phyloP scores from a whole-genome alignment of 2,888 invertebrate species.

The Pediacus dermestoides region DNA sequence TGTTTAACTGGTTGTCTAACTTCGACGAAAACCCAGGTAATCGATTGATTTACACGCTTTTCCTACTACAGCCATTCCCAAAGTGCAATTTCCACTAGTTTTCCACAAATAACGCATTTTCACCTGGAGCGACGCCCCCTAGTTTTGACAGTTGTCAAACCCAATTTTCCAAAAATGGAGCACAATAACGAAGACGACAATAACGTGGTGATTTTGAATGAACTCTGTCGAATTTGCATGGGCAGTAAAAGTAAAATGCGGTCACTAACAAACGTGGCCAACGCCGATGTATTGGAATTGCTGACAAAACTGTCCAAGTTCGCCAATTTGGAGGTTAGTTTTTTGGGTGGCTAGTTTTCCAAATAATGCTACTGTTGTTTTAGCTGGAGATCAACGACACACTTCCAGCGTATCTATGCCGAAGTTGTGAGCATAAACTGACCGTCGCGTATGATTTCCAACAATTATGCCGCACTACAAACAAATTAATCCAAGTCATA shows the following conservation, averaged over 20 bases:
- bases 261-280: constrained; percentile 1
- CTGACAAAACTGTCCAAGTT: not conserved
- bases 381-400: not conserved
- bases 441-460: not conserved
- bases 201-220: not conserved
- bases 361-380: not conserved
- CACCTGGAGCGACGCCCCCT: too few relatives aligned
- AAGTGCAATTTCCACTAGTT: too few relatives aligned
- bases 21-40: too few relatives aligned
- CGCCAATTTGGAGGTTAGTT: not conserved
- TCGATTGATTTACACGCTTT: too few relatives aligned
- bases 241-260: not conserved
- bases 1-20: too few relatives aligned
- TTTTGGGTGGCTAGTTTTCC: not conserved
- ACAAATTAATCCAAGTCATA: too few relatives aligned
- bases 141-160: too few relatives aligned
- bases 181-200: not conserved
- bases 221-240: not conserved
- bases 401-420: not conserved
- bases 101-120: too few relatives aligned
- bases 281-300: not conserved
- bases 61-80: too few relatives aligned
- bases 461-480: too few relatives aligned
- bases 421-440: not conserved
- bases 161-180: too few relatives aligned